Conservation (phyloP, 2,113 vertebrate genomes). For the Hemichromis elongatus region DNA sequence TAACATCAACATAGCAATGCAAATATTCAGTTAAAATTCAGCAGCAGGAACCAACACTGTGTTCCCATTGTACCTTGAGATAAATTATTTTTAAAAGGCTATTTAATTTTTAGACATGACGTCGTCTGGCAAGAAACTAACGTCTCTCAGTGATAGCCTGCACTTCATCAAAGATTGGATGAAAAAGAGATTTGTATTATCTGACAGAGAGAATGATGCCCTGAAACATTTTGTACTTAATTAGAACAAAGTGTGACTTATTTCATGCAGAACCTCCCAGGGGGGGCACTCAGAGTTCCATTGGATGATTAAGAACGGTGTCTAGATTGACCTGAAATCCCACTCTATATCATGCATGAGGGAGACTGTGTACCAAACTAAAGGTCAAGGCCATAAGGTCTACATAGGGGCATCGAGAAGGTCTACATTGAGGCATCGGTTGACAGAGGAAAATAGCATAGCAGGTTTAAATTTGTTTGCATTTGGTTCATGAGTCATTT, state of each 20-base stretch:
- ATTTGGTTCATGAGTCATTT: too few relatives aligned
- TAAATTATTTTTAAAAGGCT: background rate
- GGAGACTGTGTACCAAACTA: background rate
- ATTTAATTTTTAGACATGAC: background rate
- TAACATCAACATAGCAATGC: constrained; percentile 1
- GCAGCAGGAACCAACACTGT: background rate
- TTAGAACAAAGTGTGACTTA: constrained; percentile 50
- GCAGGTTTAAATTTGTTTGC: too few relatives aligned
- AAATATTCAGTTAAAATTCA: constrained; percentile 15
- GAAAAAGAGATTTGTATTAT: constrained; percentile 2
- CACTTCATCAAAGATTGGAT: constrained; percentile 10
- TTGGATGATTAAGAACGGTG: constrained; percentile 25
- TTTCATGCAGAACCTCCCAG: constrained; percentile 22
- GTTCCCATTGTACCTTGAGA: background rate
- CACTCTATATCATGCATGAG: constrained; percentile 7
- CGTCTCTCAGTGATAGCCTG: background rate
- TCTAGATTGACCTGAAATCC: constrained; percentile 23
- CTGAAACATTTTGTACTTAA: constrained; percentile 29
- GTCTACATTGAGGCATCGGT: background rate
- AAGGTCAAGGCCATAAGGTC: background rate
- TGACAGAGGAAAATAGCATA: background rate
- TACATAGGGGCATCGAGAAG: background rate
- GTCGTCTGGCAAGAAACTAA: background rate
- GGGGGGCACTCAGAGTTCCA: constrained; percentile 12
- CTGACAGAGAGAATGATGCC: background rate